These are phyloP conservation scores for Chrysolina americana DNA, from an alignment of 2,888 invertebrate genomes.

Conservation along the genomic window DNA sequence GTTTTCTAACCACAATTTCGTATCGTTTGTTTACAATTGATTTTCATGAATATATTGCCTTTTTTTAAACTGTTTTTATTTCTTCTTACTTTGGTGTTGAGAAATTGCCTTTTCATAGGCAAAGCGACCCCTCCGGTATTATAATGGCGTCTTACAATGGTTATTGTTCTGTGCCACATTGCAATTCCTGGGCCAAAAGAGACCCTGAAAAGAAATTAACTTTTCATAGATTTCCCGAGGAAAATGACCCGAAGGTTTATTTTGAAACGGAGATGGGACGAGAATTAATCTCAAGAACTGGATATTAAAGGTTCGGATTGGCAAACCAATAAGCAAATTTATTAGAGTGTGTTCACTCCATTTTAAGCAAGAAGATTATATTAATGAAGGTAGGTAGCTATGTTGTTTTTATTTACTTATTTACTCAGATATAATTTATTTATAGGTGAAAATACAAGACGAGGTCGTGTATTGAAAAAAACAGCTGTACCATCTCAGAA, in stretches of 20 bases:
- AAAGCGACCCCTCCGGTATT: neutral
- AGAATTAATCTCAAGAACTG: slow-evolving; percentile 8
- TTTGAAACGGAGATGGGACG: slow-evolving; percentile 10
- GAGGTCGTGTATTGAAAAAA: neutral
- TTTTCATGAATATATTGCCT: neutral
- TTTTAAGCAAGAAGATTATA: slow-evolving; percentile 11
- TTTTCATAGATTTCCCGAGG: neutral
- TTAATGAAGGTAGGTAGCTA: neutral
- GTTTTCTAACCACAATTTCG: slow-evolving; percentile 23
- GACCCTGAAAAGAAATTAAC: neutral
- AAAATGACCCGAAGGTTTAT: neutral
- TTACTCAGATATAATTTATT: neutral
- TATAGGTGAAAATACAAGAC: neutral
- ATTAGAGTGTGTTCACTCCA: slow-evolving; percentile 13
- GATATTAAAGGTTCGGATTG: slow-evolving; percentile 18
- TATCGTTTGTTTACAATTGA: slow-evolving; percentile 23
- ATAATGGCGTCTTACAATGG: neutral
- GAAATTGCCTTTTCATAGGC: neutral
- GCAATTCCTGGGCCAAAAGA: slow-evolving; percentile 14
- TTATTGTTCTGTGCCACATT: slow-evolving; percentile 2
- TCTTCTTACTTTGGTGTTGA: neutral
- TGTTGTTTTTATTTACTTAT: neutral
- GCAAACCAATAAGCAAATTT: slow-evolving; percentile 9
- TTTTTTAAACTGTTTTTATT: neutral
- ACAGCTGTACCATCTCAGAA: neutral